Conservation (phyloP, 2,888 invertebrate genomes). For the Campoletis raptor region DNA sequence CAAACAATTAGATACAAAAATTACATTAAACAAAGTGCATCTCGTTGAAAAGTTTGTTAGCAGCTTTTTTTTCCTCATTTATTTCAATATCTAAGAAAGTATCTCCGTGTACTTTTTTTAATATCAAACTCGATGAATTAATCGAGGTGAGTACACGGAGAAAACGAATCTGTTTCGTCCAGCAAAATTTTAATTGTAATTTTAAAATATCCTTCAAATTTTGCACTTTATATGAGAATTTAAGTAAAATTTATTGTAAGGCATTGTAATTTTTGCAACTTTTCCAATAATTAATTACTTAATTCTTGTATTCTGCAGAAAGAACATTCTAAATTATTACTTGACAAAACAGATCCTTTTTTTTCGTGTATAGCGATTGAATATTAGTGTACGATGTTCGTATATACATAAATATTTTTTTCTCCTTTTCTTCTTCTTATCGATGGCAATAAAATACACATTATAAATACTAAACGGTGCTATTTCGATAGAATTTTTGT, state of each 20-base stretch:
- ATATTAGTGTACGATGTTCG: slow-evolving; percentile 27
- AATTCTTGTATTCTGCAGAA: too few species aligned
- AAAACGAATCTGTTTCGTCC: too few species aligned
- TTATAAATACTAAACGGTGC: slow-evolving; percentile 66
- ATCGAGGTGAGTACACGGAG: slow-evolving; percentile 30
- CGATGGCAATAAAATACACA: slow-evolving; percentile 56
- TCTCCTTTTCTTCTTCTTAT: background rate
- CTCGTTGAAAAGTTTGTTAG: slow-evolving; percentile 11
- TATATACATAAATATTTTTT: slow-evolving; percentile 62
- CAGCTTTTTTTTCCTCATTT: slow-evolving; percentile 16
- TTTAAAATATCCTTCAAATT: too few species aligned
- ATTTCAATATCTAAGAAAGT: slow-evolving; percentile 23
- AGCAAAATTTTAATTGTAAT: too few species aligned
- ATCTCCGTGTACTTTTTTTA: slow-evolving; percentile 9
- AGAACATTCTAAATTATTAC: too few species aligned
- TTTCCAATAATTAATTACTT: too few species aligned
- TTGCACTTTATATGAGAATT: too few species aligned
- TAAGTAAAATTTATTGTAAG: too few species aligned
- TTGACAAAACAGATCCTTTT: too few species aligned
- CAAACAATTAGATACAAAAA: slow-evolving; percentile 6
- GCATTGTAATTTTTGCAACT: too few species aligned
- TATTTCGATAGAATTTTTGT: slow-evolving; percentile 55
- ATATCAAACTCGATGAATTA: slow-evolving; percentile 10
- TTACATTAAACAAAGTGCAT: slow-evolving; percentile 19
- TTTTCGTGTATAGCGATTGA: slow-evolving; percentile 27